phyloP scores from a whole-genome alignment of 2,888 invertebrate species.

The Sphaeridia pumilis region DNA sequence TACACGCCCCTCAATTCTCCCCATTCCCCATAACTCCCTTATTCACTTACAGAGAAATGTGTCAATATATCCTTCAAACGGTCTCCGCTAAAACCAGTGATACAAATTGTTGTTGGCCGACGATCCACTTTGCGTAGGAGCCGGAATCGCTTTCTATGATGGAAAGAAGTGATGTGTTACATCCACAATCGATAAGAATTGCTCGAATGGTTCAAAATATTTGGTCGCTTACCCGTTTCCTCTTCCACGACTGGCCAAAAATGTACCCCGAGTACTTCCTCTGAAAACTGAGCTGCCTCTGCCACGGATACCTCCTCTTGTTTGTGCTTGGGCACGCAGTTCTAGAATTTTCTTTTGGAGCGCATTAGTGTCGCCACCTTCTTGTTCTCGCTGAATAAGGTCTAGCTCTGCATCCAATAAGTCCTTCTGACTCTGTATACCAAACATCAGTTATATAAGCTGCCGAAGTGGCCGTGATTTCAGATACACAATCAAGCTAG shows the following conservation, averaged over 20 bases:
- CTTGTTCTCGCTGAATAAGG: constrained; percentile 74
- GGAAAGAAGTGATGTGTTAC: constrained; percentile 17
- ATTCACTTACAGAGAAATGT: constrained; percentile 65
- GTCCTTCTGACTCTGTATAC: constrained; percentile 65
- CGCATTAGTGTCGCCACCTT: constrained; percentile 74
- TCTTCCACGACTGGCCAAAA: constrained; percentile 22
- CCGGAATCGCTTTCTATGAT: constrained; percentile 14
- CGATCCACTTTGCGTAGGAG: constrained; percentile 56
- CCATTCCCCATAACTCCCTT: neutral
- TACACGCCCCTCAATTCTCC: constrained; percentile 12
- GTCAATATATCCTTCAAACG: constrained; percentile 66
- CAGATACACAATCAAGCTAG: neutral
- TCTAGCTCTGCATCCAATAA: constrained; percentile 84
- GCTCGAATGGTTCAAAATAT: neutral
- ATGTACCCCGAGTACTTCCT: constrained; percentile 31
- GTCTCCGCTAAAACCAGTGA: constrained; percentile 75
- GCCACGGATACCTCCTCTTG: constrained; percentile 37
- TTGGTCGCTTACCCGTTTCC: constrained; percentile 25
- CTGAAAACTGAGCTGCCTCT: constrained; percentile 36
- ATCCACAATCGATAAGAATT: too few relatives aligned
- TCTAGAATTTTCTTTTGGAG: constrained; percentile 65
- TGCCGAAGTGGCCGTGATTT: neutral
- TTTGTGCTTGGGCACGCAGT: constrained; percentile 46
- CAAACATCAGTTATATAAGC: neutral
- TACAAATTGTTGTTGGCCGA: constrained; percentile 69